Base-by-base conservation (phyloP, 2,113 vertebrate genomes). In the Myodes glareolus region DNA sequence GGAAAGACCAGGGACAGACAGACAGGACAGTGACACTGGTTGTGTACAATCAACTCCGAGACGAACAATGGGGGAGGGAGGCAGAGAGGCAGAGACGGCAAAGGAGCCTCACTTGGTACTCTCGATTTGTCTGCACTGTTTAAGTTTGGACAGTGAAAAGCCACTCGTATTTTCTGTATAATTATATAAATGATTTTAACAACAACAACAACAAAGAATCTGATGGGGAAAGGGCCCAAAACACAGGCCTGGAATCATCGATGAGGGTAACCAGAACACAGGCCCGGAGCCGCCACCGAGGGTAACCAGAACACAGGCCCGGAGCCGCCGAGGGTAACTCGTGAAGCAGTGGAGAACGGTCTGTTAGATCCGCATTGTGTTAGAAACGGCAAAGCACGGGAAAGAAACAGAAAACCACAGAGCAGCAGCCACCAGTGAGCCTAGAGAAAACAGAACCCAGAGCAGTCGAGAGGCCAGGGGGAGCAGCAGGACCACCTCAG, bases 121-220 rank as follows among this genome's bases (percentile, higher is more conserved):
- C 95, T 89, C 39, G 6, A 3, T 42, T 58, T 58, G 61, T 87
- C 27, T 61, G 61, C 29, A 70, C 39, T 88, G 67, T 52, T 73
- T 47, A 58, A 29, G 12, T 63, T 73, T 94, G 63, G 47, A 91
- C 89, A 93, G 58, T 36, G 65, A 92, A 81, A 96, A 95, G 72
- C 80, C 77, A 75, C 21, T 92, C 33, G 1, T 68, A 8, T 94
- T 78, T 96, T 92, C 86, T 89, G 39, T 85, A 45, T 90, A 82
- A 88, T 87, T 93, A 65, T 84, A 80, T 94, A 77, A 96, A 89
- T 65, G 86, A 91, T 96, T 96, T 97, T 90, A 95, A 95, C 94
- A 97, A 97, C 73, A 80, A 95, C 95, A 97, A 97, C 97, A 97
- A 58, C 58, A 97, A 97, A 98, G 97, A 97, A 96, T 95, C 39